Percentiles rank a stretch among this genome's conserved stretches.
Evolutionary conservation across 2,797 vertebrate genomes (phyloP).

Genomic region (Semotilus atromaculatus): DNA sequence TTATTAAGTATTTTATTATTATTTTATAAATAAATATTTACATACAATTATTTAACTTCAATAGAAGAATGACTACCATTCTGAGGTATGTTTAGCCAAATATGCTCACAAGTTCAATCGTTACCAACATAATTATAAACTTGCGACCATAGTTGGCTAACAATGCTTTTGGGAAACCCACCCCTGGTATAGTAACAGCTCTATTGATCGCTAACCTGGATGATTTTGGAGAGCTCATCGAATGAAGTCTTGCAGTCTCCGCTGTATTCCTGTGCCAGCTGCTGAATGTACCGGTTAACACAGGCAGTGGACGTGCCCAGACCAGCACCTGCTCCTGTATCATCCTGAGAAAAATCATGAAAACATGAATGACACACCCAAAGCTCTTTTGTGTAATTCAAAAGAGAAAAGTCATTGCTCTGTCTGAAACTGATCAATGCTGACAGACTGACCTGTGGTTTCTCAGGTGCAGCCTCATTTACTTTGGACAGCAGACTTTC

Average conservation of each 20-base stretch:
- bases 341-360: constrained; percentile 81
- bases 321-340: constrained; percentile 87
- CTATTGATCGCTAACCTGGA: constrained; percentile 83
- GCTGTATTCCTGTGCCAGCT: constrained; percentile 97
- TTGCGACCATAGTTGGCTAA: background rate
- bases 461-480: constrained; percentile 97
- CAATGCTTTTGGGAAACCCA: background rate
- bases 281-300: constrained; percentile 96
- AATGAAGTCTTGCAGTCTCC: constrained; percentile 99
- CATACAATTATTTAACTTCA: background rate
- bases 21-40: background rate
- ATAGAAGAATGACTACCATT: background rate
- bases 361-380: background rate
- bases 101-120: background rate
- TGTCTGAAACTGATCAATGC: background rate
- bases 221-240: constrained; percentile 98
- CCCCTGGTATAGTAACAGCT: no score
- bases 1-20: background rate
- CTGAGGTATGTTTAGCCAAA: background rate
- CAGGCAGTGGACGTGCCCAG: constrained; percentile 93
- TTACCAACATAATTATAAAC: background rate
- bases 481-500: constrained; percentile 97
- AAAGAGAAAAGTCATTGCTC: background rate
- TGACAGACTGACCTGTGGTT: constrained; percentile 86
- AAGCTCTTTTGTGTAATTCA: background rate